Percentiles rank a stretch among this genome's conserved stretches.
phyloP scores from a whole-genome alignment of 2,888 invertebrate genomes.

The Nineta flava region DNA sequence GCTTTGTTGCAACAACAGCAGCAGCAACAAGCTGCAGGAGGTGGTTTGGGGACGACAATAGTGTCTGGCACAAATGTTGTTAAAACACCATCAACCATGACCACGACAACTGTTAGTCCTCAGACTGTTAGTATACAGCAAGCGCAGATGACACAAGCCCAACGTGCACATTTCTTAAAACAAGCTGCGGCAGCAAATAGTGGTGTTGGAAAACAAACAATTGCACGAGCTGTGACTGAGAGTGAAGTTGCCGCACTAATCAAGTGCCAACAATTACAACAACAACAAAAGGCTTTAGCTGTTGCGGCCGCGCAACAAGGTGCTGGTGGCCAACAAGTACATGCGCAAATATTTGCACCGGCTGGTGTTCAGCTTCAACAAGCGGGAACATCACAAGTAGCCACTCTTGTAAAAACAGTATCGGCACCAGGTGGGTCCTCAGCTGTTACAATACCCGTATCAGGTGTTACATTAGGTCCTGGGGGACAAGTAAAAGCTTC shows the following conservation, averaged over 20 bases:
- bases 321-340: slow-evolving; percentile 24
- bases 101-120: background rate
- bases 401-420: slow-evolving; percentile 47
- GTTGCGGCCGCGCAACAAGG: slow-evolving; percentile 19
- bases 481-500: slow-evolving; percentile 23
- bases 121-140: slow-evolving; percentile 7
- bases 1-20: slow-evolving; percentile 21
- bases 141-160: slow-evolving; percentile 3
- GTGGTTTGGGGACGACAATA: slow-evolving; percentile 12
- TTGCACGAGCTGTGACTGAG: slow-evolving; percentile 30
- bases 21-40: slow-evolving; percentile 18
- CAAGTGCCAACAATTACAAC: slow-evolving; percentile 26
- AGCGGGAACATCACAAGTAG: slow-evolving; percentile 36
- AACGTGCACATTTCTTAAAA: slow-evolving; percentile 21
- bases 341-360: slow-evolving; percentile 23
- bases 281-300: slow-evolving; percentile 19
- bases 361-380: slow-evolving; percentile 27
- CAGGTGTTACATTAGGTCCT: slow-evolving; percentile 29
- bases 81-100: background rate
- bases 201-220: slow-evolving; percentile 19
- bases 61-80: slow-evolving; percentile 12
- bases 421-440: slow-evolving; percentile 20
- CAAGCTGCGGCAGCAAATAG: slow-evolving; percentile 24
- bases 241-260: slow-evolving; percentile 35
- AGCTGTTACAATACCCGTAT: slow-evolving; percentile 35